Evolutionary conservation across 2,888 invertebrate species (phyloP).

Genomic region (Phalangium opilio): DNA sequence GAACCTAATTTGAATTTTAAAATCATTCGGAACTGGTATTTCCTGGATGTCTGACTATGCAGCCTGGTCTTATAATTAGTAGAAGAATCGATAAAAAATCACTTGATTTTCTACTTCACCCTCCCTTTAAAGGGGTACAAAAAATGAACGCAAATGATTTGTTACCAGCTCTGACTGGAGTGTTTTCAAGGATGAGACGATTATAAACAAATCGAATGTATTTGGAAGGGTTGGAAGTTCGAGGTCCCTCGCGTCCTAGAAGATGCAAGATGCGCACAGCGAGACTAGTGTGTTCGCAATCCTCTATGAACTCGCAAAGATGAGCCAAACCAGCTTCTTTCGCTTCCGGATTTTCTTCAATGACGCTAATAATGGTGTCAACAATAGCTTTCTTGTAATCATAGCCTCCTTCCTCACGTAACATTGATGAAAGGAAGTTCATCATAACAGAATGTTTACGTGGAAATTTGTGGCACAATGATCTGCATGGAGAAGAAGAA

Average conservation of each 20-base stretch:
- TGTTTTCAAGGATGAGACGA: constrained; percentile 83
- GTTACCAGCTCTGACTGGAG: constrained; percentile 64
- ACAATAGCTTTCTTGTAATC: constrained; percentile 98
- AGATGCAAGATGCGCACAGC: constrained; percentile 92
- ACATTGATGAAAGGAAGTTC: constrained; percentile 91
- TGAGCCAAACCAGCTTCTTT: constrained; percentile 91
- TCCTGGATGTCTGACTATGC: no score
- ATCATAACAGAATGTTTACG: constrained; percentile 90
- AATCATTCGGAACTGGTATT: no score
- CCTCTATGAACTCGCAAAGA: constrained; percentile 98
- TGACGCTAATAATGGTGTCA: constrained; percentile 91
- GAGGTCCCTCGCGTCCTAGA: constrained; percentile 90
- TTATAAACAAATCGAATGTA: constrained; percentile 51
- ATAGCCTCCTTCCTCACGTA: constrained; percentile 87
- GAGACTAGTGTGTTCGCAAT: constrained; percentile 93
- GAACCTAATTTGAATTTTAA: no score
- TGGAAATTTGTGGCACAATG: constrained; percentile 87
- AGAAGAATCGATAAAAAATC: no score
- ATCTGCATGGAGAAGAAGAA: constrained; percentile 37
- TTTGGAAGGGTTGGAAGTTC: constrained; percentile 75
- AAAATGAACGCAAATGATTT: constrained; percentile 44
- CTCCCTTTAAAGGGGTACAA: no score
- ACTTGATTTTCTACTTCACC: no score
- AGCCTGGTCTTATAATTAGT: no score
- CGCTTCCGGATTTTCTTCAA: constrained; percentile 94